These are phyloP conservation scores for Lipophrys pholis DNA, from an alignment of 2,113 vertebrate species.

Conservation along the genomic window DNA sequence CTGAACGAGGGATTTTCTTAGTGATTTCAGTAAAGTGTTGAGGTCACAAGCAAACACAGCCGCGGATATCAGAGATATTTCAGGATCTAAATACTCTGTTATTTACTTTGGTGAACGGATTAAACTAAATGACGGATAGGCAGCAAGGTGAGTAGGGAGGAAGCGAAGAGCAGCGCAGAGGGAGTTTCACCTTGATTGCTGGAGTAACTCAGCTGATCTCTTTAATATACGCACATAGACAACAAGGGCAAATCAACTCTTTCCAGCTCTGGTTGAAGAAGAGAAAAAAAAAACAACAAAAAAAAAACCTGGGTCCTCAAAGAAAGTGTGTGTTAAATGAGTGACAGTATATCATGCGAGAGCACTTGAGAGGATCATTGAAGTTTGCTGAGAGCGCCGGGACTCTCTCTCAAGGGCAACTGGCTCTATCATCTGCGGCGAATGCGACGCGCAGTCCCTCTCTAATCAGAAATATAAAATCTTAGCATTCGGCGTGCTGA, in stretches of 20 bases:
- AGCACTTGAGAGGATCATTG: slow-evolving; percentile 63
- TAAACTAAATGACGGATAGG: slow-evolving; percentile 40
- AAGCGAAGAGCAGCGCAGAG: slow-evolving; percentile 42
- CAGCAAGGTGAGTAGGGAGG: slow-evolving; percentile 32
- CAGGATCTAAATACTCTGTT: neutral
- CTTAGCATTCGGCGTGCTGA: slow-evolving; percentile 50
- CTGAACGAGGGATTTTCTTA: slow-evolving; percentile 20
- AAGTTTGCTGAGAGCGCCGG: slow-evolving; percentile 52
- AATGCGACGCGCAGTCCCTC: slow-evolving; percentile 23
- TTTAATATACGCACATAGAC: slow-evolving; percentile 28
- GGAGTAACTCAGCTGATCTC: slow-evolving; percentile 60
- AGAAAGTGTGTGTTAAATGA: slow-evolving; percentile 50
- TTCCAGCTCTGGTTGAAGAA: slow-evolving; percentile 7
- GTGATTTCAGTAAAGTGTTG: slow-evolving; percentile 5
- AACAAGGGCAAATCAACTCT: slow-evolving; percentile 39
- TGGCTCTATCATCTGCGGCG: slow-evolving; percentile 37
- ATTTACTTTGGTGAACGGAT: slow-evolving; percentile 46
- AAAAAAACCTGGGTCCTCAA: slow-evolving; percentile 1
- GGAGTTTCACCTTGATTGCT: slow-evolving; percentile 62
- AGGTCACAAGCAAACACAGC: neutral
- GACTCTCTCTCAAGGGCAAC: slow-evolving; percentile 60
- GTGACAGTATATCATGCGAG: slow-evolving; percentile 57
- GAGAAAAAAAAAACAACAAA: slow-evolving; percentile 2
- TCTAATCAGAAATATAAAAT: slow-evolving; percentile 63
- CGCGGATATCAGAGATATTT: too few species aligned